These are phyloP conservation scores for Leucophenga varia DNA, from an alignment of 1,140 invertebrate species.

Conservation along the genomic window DNA sequence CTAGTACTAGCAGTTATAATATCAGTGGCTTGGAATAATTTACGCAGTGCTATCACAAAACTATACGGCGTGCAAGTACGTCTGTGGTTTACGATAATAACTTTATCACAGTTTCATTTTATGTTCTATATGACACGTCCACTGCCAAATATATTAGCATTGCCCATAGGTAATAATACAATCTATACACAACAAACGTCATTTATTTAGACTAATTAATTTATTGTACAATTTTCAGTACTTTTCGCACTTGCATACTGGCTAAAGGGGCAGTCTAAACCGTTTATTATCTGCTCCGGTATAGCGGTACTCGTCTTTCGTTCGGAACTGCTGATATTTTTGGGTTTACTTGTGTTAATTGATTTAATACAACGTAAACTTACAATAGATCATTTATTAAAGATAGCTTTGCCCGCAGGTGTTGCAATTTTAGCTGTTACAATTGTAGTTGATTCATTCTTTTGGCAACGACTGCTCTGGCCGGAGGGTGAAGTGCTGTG, in stretches of 20 bases:
- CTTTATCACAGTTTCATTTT: slow-evolving; percentile 94
- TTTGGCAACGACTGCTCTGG: slow-evolving; percentile 91
- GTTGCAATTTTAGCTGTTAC: slow-evolving; percentile 71
- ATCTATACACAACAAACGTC: too few relatives aligned
- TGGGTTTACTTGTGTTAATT: slow-evolving; percentile 83
- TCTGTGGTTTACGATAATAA: slow-evolving; percentile 83
- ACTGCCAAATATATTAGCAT: slow-evolving; percentile 93
- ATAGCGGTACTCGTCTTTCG: slow-evolving; percentile 89
- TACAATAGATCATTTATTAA: slow-evolving; percentile 64
- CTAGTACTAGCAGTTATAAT: slow-evolving; percentile 75
- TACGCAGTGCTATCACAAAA: slow-evolving; percentile 70
- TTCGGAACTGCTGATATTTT: slow-evolving; percentile 82
- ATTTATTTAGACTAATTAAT: too few relatives aligned
- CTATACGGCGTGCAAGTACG: slow-evolving; percentile 77
- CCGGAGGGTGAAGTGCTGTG: slow-evolving; percentile 97
- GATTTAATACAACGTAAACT: slow-evolving; percentile 69
- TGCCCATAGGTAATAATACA: slow-evolving; percentile 91
- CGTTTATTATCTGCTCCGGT: slow-evolving; percentile 83
- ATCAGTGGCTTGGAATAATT: slow-evolving; percentile 71
- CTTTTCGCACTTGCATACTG: slow-evolving; percentile 83
- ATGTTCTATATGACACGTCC: slow-evolving; percentile 94
- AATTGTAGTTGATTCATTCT: slow-evolving; percentile 84
- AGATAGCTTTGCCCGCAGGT: slow-evolving; percentile 72
- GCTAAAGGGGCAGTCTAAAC: slow-evolving; percentile 73
- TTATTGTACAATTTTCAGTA: too few relatives aligned